Base-by-base conservation (phyloP, 2,888 invertebrate genomes). In the Ethmia dodecea region DNA sequence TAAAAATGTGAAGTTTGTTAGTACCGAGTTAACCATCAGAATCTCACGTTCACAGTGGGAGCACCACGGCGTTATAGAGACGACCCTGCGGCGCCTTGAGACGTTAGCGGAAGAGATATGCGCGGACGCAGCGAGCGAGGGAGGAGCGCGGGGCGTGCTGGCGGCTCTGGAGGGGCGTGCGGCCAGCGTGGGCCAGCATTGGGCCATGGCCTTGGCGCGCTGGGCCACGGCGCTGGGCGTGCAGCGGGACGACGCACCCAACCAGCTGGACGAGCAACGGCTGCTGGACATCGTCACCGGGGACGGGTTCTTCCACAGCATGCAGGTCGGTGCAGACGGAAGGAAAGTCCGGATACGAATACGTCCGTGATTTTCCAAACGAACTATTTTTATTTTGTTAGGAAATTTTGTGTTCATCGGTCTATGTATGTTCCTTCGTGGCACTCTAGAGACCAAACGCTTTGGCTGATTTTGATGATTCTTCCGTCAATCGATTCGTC, bases 11-110 rank as follows among this genome's bases (percentile, higher is more conserved):
- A n/a, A n/a, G n/a, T n/a, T n/a, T n/a, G n/a, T n/a, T n/a, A n/a
- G n/a, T n/a, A n/a, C n/a, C n/a, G n/a, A n/a, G n/a, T n/a, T n/a
- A n/a, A n/a, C n/a, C n/a, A n/a, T n/a, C n/a, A n/a, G n/a, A n/a
- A n/a, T n/a, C n/a, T n/a, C n/a, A n/a, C n/a, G n/a, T 18, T 12
- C 4, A n/a, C 59, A 79, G 79, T 74, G 71, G 72, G 40, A 55
- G 0, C 58, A 69, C 40, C 64, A 74, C 49, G 45, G 52, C 6
- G 20, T 67, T 1, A 55, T 79, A 13, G 41, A 52, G 9, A 32
- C 52, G 28, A 41, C 55, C 0, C 58, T 63, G 33, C 27, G 39
- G 1, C 54, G 53, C 28, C 32, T 71, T 16, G 49, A 55, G 3
- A 18, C 22, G 0, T n/a, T n/a, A n/a, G n/a, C n/a, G n/a, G n/a